Base-by-base conservation (phyloP, 1,140 invertebrate species). In the Aphaenogaster floridana region DNA sequence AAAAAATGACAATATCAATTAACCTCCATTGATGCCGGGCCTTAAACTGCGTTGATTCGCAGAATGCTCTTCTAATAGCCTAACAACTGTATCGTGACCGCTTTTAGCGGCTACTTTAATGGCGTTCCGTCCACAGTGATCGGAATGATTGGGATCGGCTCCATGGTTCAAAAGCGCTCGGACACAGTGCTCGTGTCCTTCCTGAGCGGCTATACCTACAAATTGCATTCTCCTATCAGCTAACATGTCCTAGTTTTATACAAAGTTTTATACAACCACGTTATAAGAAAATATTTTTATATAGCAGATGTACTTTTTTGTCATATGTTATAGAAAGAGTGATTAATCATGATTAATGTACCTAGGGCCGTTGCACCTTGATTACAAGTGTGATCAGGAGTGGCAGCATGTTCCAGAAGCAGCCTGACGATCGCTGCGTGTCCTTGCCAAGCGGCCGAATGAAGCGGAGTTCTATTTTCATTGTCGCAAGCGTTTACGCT, bases 371-470 rank as follows among this genome's bases (percentile, higher is more conserved):
- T 99, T 52, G 99, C 99, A 50, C 99, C 99, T 96, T 98, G 98
- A 94, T 98, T 99, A 93, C 99, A 99, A 9, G 98, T 98, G 93
- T 99, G 98, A 95, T 99, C 97, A 17, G 98, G 98, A 83, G 96
- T 95, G 0, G 98, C 98, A 6, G 97, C 97, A 89, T 97, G 96
- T 92, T 97, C 97, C 17, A 99, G 95, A 11, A 99, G 95, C 54
- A 99, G 95, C 72, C 97, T 96, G 61, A 99, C 98, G 54, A 98
- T 98, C 76, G 97, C 96, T 36, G 97, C 97, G 91, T 99, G 98
- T 9, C 99, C 99, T 94, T 99, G 98, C 98, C 98, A 99, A 71
- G 98, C 98, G n/a, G 98, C 98, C 21, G 98, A 98, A 95, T 99
- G 98, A 81, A 99, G 94, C 6, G 99, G 98, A 0, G 98, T 99